Conservation (phyloP, 2,797 vertebrate genomes). For the Pagetopsis macropterus region DNA sequence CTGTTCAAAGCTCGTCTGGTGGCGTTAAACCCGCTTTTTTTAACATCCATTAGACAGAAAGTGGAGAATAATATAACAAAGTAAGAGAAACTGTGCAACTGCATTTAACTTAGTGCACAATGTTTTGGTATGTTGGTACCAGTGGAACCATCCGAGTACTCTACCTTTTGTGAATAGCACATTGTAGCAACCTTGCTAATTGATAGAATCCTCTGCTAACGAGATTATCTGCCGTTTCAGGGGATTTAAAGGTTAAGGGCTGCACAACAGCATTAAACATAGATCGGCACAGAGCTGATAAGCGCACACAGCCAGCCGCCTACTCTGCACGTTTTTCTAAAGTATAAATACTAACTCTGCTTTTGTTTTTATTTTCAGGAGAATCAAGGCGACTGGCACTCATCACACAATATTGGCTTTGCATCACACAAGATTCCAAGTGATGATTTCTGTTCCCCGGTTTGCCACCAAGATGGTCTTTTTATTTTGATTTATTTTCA, state of each 20-base stretch:
- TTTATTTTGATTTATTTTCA: conserved; percentile 29
- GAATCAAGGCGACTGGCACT: conserved; percentile 59
- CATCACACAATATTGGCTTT: conserved; percentile 49
- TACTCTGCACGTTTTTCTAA: conserved; percentile 23
- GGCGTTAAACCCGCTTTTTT: background rate
- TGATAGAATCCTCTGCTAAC: conserved; percentile 37
- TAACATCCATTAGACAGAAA: background rate
- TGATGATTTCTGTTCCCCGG: conserved; percentile 39
- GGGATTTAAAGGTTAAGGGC: conserved; percentile 52
- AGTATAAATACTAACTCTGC: conserved; percentile 22
- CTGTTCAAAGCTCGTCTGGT: background rate
- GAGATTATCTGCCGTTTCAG: conserved; percentile 58
- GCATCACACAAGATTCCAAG: conserved; percentile 47
- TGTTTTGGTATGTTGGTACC: background rate
- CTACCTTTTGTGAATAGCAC: conserved; percentile 2
- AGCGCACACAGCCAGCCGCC: conserved; percentile 32
- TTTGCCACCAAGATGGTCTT: conserved; percentile 24
- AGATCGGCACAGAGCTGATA: conserved; percentile 52
- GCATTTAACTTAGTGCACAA: no score
- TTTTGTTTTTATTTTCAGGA: conserved; percentile 47
- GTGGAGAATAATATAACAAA: background rate
- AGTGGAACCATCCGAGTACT: background rate
- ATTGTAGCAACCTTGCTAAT: conserved; percentile 28
- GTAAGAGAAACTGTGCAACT: no score
- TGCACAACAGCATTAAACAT: conserved; percentile 27